Conservation (phyloP, 2,113 vertebrate species). For the Oncorhynchus nerka region DNA sequence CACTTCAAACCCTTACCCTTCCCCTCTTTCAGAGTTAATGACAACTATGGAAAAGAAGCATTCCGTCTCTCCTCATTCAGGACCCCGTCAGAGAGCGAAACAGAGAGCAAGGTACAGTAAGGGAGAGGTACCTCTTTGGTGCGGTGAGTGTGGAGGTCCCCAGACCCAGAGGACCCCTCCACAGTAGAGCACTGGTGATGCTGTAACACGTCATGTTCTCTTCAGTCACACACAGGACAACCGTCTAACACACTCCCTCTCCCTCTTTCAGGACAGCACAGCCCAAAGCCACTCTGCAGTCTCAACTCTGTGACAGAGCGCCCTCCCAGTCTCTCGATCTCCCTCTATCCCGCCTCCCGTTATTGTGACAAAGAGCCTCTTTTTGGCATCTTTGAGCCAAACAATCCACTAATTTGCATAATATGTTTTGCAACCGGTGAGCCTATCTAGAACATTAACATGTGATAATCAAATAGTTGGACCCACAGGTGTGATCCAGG, state of each 20-base stretch:
- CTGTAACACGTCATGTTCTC: constrained; percentile 45
- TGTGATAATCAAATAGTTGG: too few species aligned
- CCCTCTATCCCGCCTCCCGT: background rate
- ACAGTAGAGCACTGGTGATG: constrained; percentile 22
- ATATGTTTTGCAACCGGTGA: background rate
- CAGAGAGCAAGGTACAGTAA: too few species aligned
- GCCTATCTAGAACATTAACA: background rate
- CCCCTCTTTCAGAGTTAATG: too few species aligned
- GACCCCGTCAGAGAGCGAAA: background rate
- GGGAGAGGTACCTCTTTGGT: too few species aligned
- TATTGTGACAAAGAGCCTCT: background rate
- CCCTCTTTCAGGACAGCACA: background rate
- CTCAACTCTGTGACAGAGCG: background rate
- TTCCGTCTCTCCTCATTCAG: too few species aligned
- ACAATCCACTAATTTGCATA: constrained; percentile 1
- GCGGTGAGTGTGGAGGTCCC: constrained; percentile 10
- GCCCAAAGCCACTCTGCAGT: background rate
- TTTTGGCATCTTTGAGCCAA: background rate
- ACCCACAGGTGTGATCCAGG: too few species aligned
- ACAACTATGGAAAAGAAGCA: too few species aligned
- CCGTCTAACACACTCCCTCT: background rate
- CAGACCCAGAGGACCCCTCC: constrained; percentile 27
- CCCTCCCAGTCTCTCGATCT: background rate
- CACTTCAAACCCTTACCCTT: too few species aligned
- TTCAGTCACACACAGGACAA: too few species aligned